Evolutionary conservation across 2,113 vertebrate genomes (phyloP), one percentile per base, ranked within the genome.

Genomic region (Semnornis frantzii): DNA sequence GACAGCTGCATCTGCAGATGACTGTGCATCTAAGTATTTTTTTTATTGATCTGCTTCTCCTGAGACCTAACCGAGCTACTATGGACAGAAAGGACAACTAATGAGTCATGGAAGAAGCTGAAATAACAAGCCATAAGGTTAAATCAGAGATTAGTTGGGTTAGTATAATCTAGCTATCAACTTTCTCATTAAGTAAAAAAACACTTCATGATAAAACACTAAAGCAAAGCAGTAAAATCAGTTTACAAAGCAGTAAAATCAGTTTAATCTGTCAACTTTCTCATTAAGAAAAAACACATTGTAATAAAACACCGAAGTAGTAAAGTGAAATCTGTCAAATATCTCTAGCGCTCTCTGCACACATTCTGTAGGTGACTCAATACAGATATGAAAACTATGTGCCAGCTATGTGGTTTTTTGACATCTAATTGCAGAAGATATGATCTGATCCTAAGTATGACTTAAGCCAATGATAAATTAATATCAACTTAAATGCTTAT

Each of bases 41-140:
- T 50, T 74, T 28, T 48, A 19, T 19, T 31, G 65, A 81, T 34
- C 33, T 75, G 73, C 65, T 78, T 33, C 69, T 83, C 59, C 54
- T 0, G 0, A 15, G 3, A 79, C 9, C 34, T 2, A 8, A 27
- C 37, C 1, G 1, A 84, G 70, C 25, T 68, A 25, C 10, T 15
- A 9, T 0, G 4, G 39, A 24, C 57, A 83, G 48, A 37, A 76
- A 88, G 31, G 54, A n/a, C 54, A 83, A 15, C 37, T 39, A 34
- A 60, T 15, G 20, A 87, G 18, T 46, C 44, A 34, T 5, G 48
- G 42, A 75, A 74, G 19, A 54, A 72, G 55, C 2, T 39, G 58
- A 75, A 78, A 81, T 78, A 78, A 78, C 55, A 55, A 94, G 33
- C 23, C 28, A 34, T 28, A 74, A 92, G 24, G 83, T 81, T 74